Conservation (phyloP, 1,140 invertebrate species). For the Delia radicum region DNA sequence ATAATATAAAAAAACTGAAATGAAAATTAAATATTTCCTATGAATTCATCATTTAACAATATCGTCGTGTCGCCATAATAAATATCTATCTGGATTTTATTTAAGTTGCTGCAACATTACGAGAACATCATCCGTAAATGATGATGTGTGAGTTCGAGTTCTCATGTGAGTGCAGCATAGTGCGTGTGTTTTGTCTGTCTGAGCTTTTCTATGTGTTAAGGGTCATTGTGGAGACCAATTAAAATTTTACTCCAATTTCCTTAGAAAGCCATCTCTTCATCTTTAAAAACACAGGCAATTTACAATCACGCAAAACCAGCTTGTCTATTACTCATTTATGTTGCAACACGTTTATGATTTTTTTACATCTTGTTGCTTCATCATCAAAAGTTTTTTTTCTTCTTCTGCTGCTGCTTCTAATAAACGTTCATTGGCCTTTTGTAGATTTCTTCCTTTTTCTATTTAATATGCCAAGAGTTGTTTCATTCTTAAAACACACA, state of each 20-base stretch:
- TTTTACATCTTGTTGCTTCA: background rate
- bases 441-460: background rate
- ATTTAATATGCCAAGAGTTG: too few relatives aligned
- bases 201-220: background rate
- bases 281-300: background rate
- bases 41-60: background rate
- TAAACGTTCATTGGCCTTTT: background rate
- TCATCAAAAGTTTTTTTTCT: background rate
- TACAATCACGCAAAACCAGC: background rate
- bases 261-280: background rate
- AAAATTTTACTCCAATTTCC: slow-evolving; percentile 1
- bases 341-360: background rate
- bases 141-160: too few relatives aligned
- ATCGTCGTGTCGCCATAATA: background rate
- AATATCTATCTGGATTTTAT: background rate
- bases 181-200: background rate
- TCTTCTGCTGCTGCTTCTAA: background rate
- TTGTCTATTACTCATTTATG: background rate
- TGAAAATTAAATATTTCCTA: background rate
- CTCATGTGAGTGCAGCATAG: background rate
- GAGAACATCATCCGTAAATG: too few relatives aligned
- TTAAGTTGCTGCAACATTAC: background rate
- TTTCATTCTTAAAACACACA: background rate
- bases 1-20: background rate
- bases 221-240: slow-evolving; percentile 1